These are phyloP conservation scores for Agapetus fuscipes DNA, from an alignment of 2,888 invertebrate genomes.

Conservation along the genomic window DNA sequence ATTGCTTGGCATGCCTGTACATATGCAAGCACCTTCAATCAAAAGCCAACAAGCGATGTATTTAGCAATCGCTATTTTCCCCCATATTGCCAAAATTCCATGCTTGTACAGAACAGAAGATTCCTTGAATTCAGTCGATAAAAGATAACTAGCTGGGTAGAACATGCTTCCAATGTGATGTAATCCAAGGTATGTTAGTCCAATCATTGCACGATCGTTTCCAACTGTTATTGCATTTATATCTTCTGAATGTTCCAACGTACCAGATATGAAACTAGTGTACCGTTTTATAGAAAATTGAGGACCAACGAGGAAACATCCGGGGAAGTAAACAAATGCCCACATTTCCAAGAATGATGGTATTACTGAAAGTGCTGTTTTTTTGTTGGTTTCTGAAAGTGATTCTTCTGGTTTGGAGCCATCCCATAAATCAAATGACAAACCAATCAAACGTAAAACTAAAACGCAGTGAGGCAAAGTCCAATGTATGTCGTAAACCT, in stretches of 20 bases:
- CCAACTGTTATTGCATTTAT: conserved; percentile 41
- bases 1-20: conserved; percentile 75
- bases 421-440: conserved; percentile 72
- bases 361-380: conserved; percentile 51
- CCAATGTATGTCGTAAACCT: conserved; percentile 92
- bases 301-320: conserved; percentile 88
- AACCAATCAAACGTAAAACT: conserved; percentile 78
- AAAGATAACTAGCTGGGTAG: conserved; percentile 65
- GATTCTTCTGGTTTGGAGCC: conserved; percentile 53
- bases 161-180: conserved; percentile 64
- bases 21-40: conserved; percentile 54
- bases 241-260: conserved; percentile 36
- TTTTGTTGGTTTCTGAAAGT: conserved; percentile 61
- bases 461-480: conserved; percentile 97
- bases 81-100: conserved; percentile 71
- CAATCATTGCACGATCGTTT: conserved; percentile 52
- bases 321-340: conserved; percentile 79
- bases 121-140: conserved; percentile 50
- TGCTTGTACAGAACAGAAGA: conserved; percentile 49
- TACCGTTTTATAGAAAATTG: conserved; percentile 83
- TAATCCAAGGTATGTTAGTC: conserved; percentile 60
- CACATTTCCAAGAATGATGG: conserved; percentile 74
- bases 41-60: conserved; percentile 92
- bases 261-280: conserved; percentile 63
- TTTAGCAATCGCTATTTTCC: conserved; percentile 76